phyloP scores from a whole-genome alignment of 2,888 invertebrate species.

The Parasteatoda lunata region DNA sequence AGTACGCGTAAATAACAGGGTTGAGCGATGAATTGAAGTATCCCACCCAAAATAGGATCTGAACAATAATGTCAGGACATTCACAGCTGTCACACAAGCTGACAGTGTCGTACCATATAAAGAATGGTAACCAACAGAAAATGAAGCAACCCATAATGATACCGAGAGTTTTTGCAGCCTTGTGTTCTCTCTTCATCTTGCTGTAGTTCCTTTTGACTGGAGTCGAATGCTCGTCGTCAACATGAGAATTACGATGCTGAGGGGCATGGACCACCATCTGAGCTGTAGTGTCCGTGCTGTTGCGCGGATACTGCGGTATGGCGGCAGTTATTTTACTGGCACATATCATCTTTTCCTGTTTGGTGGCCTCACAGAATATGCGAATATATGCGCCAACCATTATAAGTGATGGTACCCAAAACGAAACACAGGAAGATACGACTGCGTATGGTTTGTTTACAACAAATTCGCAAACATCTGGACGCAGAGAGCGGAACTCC shows the following conservation, averaged over 20 bases:
- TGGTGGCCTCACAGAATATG: conserved; percentile 91
- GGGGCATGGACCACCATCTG: conserved; percentile 64
- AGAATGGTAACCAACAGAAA: conserved; percentile 96
- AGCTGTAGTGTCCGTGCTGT: conserved; percentile 65
- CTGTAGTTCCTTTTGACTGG: conserved; percentile 92
- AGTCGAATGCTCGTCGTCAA: conserved; percentile 80
- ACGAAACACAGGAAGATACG: conserved; percentile 92
- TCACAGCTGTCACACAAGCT: conserved; percentile 79
- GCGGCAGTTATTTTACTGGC: conserved; percentile 75
- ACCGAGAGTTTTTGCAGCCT: conserved; percentile 88
- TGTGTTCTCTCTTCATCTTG: conserved; percentile 80
- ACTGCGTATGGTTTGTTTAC: conserved; percentile 91
- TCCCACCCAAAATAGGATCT: conserved; percentile 97
- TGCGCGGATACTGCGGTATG: conserved; percentile 61
- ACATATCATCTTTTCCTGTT: conserved; percentile 91
- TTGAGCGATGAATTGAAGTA: conserved; percentile 98
- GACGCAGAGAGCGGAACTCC: conserved; percentile 75
- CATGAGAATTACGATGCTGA: conserved; percentile 74
- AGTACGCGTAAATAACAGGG: conserved; percentile 95
- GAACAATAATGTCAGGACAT: conserved; percentile 89
- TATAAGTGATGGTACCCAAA: conserved; percentile 95
- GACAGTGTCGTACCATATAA: conserved; percentile 82
- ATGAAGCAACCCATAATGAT: conserved; percentile 99
- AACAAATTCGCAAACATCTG: conserved; percentile 87
- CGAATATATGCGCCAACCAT: conserved; percentile 93